Evolutionary conservation across 1,140 invertebrate genomes (phyloP).

Genomic region (Heliconius hewitsoni): DNA sequence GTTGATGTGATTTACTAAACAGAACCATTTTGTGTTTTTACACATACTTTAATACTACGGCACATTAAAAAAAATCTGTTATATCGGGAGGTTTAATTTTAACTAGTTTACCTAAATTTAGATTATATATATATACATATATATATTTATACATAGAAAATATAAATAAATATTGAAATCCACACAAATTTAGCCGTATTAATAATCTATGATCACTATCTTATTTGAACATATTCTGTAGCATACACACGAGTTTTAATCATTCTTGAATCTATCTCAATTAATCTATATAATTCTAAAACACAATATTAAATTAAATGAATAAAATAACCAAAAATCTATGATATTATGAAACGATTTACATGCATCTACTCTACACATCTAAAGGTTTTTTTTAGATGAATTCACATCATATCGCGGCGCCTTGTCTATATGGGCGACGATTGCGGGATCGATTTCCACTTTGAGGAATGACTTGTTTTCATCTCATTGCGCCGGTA

Average conservation of each 20-base stretch:
- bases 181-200: too few species aligned
- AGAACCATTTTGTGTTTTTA: neutral
- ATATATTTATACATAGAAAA: too few species aligned
- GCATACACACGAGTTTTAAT: neutral
- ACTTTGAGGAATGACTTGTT: too few species aligned
- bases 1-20: neutral
- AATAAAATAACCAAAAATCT: neutral
- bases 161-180: neutral
- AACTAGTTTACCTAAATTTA: neutral
- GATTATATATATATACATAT: too few species aligned
- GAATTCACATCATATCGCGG: conserved; percentile 13
- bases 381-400: conserved; percentile 17
- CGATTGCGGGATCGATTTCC: too few species aligned
- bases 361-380: conserved; percentile 39
- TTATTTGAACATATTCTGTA: neutral
- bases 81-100: neutral
- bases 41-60: neutral
- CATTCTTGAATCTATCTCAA: neutral
- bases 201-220: neutral
- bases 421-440: too few species aligned
- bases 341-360: conserved; percentile 11
- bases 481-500: too few species aligned
- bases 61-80: neutral
- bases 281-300: neutral
- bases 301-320: neutral